These are phyloP conservation scores for Podarcis lilfordi DNA, from an alignment of 2,797 vertebrate genomes.

Conservation along the genomic window DNA sequence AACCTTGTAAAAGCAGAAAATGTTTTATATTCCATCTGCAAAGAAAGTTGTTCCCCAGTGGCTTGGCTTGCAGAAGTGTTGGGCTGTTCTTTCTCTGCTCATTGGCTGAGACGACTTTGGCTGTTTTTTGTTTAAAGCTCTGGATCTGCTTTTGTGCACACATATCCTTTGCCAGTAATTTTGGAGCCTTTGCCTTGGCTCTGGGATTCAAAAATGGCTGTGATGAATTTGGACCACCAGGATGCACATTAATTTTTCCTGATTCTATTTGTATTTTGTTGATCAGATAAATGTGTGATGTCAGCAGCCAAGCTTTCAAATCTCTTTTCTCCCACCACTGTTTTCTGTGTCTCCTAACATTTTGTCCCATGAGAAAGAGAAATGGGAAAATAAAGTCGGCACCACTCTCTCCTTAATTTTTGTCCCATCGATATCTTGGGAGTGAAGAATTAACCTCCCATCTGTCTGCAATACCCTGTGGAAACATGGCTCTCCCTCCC, in stretches of 20 bases:
- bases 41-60: background rate
- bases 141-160: background rate
- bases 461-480: slow-evolving; percentile 75
- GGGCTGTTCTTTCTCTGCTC: slow-evolving; percentile 33
- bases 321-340: slow-evolving; percentile 56
- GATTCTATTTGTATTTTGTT: slow-evolving; percentile 79
- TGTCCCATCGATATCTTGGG: slow-evolving; percentile 43
- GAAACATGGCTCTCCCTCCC: slow-evolving; percentile 68
- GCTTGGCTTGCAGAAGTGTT: background rate
- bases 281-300: slow-evolving; percentile 74
- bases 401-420: slow-evolving; percentile 46
- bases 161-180: slow-evolving; percentile 64
- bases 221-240: slow-evolving; percentile 78
- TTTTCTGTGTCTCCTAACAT: slow-evolving; percentile 61
- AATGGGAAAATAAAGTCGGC: slow-evolving; percentile 63
- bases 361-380: slow-evolving; percentile 66
- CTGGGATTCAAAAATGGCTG: slow-evolving; percentile 64
- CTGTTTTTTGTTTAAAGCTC: background rate
- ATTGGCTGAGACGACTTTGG: background rate
- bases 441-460: slow-evolving; percentile 70
- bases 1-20: background rate
- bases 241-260: slow-evolving; percentile 76
- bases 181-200: slow-evolving; percentile 66
- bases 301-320: slow-evolving; percentile 67
- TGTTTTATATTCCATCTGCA: slow-evolving; percentile 11